Evolutionary conservation across 1,140 invertebrate species (phyloP), one percentile per base, ranked within the genome.

Genomic region (Pseudoatta argentina): DNA sequence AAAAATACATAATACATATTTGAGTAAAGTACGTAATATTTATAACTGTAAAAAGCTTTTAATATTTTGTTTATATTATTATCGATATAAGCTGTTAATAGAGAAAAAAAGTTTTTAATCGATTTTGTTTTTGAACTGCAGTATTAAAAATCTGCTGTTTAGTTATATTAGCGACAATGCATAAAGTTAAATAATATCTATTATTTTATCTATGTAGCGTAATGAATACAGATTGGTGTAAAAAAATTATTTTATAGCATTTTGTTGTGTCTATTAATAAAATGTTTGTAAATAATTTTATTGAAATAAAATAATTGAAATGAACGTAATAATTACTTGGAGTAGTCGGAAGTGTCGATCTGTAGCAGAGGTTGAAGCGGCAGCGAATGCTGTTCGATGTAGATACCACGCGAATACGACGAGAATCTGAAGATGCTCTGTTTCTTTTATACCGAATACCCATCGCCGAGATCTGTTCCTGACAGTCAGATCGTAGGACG

Each of bases 401-500:
- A 44, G 39, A 21, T 53, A 48, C 8, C 14, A 7, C 2, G 4
- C 44, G 18, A 34, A 48, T 24, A 30, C 76, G 27, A 66, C 63
- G 51, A 67, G 24, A 16, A 44, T 72, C 2, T 12, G 59, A 57
- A 83, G 24, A 67, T 18, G 48, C 24, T 69, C 24, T 69, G 48
- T 82, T 69, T 87, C 91, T 92, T 92, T 91, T 92, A 92, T 92
- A 92, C 27, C 8, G 18, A 6, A 0, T n/a, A 1, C 12, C 3
- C 27, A 61, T 6, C 2, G 57, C 53, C 63, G 55, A 89, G 48
- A 83, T 78, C 73, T 89, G 88, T 2, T 6, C 0, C 5, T 39
- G 88, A 83, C 72, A 87, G 77, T 39, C 75, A 55, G 12, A 73
- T 30, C 30, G 67, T 73, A 71, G 39, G 44, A 8, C 21, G 39